Evolutionary conservation across 2,888 invertebrate species (phyloP).

Genomic region (Caenorhabditis sulstoni): DNA sequence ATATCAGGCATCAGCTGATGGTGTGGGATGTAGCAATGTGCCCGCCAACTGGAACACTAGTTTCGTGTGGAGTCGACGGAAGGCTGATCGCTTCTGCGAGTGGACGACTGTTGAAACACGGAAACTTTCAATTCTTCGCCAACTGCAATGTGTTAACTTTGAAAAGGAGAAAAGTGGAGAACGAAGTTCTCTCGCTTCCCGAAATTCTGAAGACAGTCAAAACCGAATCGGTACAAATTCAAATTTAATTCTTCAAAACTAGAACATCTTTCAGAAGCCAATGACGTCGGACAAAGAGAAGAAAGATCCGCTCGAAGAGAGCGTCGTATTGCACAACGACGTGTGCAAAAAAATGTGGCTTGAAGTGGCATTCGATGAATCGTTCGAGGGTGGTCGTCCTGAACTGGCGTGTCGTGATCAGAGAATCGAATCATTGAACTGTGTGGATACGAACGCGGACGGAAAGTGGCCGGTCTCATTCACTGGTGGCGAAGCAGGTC

Average conservation of each 20-base stretch:
- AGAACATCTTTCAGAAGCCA: not conserved
- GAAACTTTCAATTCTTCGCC: constrained; percentile 20
- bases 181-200: not conserved
- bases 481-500: constrained; percentile 64
- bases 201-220: constrained; percentile 17
- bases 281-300: not conserved
- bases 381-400: constrained; percentile 27
- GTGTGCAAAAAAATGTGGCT: constrained; percentile 63
- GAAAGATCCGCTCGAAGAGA: constrained; percentile 36
- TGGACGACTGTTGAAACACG: constrained; percentile 26
- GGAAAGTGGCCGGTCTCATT: constrained; percentile 30
- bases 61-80: constrained; percentile 64
- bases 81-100: constrained; percentile 34
- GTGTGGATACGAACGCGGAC: constrained; percentile 29
- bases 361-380: constrained; percentile 39
- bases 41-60: constrained; percentile 44
- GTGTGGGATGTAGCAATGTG: constrained; percentile 53
- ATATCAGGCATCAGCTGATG: constrained; percentile 60
- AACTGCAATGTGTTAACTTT: constrained; percentile 28
- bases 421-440: constrained; percentile 52
- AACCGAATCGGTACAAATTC: constrained; percentile 1
- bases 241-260: not conserved
- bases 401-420: constrained; percentile 47
- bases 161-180: constrained; percentile 18
- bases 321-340: constrained; percentile 25